Percentiles rank a stretch among this genome's conserved stretches.
Conservation (phyloP, 2,888 invertebrate species). For the Cerceris ruficornis region DNA sequence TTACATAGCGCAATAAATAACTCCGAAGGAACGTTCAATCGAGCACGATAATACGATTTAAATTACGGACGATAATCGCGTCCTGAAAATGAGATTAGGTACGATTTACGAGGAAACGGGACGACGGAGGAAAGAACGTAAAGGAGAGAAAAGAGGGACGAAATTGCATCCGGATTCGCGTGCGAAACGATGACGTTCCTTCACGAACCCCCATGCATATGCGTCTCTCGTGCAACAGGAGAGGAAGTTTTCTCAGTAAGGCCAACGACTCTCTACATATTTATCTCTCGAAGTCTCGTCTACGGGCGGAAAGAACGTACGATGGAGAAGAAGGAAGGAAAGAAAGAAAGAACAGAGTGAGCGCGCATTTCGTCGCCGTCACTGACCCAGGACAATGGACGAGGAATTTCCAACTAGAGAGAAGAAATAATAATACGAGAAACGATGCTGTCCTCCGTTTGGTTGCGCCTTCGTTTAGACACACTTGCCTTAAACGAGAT, state of each 20-base stretch:
- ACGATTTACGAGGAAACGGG: slow-evolving; percentile 13
- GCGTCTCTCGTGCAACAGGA: slow-evolving; percentile 54
- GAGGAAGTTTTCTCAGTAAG: slow-evolving; percentile 60
- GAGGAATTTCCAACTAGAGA: slow-evolving; percentile 51
- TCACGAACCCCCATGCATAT: slow-evolving; percentile 56
- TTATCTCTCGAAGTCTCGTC: slow-evolving; percentile 59
- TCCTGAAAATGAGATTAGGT: slow-evolving; percentile 10
- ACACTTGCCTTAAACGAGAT: slow-evolving; percentile 58
- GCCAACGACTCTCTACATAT: slow-evolving; percentile 64
- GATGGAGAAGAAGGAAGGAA: neutral
- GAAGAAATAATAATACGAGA: slow-evolving; percentile 40
- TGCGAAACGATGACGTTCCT: slow-evolving; percentile 52
- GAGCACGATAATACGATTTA: slow-evolving; percentile 22
- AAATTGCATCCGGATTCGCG: slow-evolving; percentile 49
- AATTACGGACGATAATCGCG: slow-evolving; percentile 23
- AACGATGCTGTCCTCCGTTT: slow-evolving; percentile 27
- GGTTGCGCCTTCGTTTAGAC: slow-evolving; percentile 39
- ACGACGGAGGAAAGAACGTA: slow-evolving; percentile 2
- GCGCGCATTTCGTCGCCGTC: slow-evolving; percentile 42
- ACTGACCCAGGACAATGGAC: slow-evolving; percentile 62
- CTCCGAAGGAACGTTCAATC: neutral
- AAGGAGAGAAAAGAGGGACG: slow-evolving; percentile 43
- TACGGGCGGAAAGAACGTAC: slow-evolving; percentile 7
- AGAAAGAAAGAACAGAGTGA: slow-evolving; percentile 10
- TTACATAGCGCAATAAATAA: neutral